Evolutionary conservation across 2,113 vertebrate genomes (phyloP), one percentile per base, ranked within the genome.

Genomic region (Lepus europaeus): DNA sequence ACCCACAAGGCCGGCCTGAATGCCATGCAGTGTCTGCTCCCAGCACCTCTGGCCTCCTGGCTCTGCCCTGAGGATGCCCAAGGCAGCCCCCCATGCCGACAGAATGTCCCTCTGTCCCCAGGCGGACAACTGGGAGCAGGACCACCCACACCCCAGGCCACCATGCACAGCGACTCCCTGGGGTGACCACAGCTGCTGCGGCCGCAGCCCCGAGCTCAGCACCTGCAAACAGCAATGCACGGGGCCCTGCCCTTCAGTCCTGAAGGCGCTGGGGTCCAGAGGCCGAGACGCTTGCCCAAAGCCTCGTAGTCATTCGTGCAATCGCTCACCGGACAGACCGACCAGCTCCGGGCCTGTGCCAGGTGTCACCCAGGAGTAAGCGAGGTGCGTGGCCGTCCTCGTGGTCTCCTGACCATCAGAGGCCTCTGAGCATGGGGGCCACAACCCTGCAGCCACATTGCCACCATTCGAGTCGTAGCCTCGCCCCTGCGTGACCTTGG

Each of bases 271-370:
- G 45, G 45, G 45, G 1, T 9, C 14, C 74, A 9, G 59, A 53
- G 49, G 6, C n/a, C 0, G 1, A 33, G 23, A 1, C 3, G 0
- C 49, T 36, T 20, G 59, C 27, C 56, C 72, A 79, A 39, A 64
- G 14, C 66, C 17, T 81, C n/a, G 20, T 19, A 2, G 1, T 17
- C 59, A 36, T 5, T 22, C 36, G 33, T 1, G 8, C 36, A 25
- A 20, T 45, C 10, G 6, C 31, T 36, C 45, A 33, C 2, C 10
- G 1, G 2, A 73, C 23, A 53, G 0, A 20, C 7, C 9, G 3
- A 14, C 13, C 4, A 31, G 51, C 12, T 0, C 8, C 31, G 4
- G 64, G 27, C 39, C 0, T 2, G 31, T 0, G 0, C 12, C 20
- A 3, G 53, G 17, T 59, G 56, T 59, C 56, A 11, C 14, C 17